A percentile compares a stretch with the other conserved stretches of the same genome.
phyloP scores from a whole-genome alignment of 1,140 invertebrate species.

The Eumaeus atala region DNA sequence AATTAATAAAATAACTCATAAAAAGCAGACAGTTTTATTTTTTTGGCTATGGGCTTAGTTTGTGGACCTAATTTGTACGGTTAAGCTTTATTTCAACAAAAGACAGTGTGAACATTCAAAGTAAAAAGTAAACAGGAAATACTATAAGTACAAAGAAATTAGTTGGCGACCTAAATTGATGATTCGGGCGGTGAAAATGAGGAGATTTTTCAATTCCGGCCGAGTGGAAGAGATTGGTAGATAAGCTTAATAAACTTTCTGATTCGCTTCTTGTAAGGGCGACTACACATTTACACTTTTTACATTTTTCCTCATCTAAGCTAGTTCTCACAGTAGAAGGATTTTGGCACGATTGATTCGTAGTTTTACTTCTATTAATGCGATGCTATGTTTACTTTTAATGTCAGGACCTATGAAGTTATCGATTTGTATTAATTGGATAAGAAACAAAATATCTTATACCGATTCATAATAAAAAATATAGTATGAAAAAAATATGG shows the following conservation, averaged over 20 bases:
- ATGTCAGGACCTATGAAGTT: too few relatives aligned
- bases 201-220: constrained; percentile 10
- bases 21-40: not conserved
- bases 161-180: constrained; percentile 2
- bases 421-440: too few relatives aligned
- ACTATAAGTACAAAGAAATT: not conserved
- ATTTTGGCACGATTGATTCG: too few relatives aligned
- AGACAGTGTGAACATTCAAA: not conserved
- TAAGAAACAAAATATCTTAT: too few relatives aligned
- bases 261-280: constrained; percentile 3
- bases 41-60: not conserved
- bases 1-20: not conserved
- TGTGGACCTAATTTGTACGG: not conserved
- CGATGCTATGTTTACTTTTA: too few relatives aligned
- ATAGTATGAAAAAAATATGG: too few relatives aligned
- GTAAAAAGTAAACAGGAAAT: constrained; percentile 1
- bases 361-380: too few relatives aligned
- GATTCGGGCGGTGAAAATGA: constrained; percentile 7
- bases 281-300: not conserved
- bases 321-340: too few relatives aligned
- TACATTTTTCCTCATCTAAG: too few relatives aligned
- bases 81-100: not conserved
- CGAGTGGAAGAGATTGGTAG: constrained; percentile 8
- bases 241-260: constrained; percentile 9
- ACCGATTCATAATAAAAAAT: too few relatives aligned